Base-by-base conservation (phyloP, 1,140 invertebrate species). In the Ditylenchus dipsaci region DNA sequence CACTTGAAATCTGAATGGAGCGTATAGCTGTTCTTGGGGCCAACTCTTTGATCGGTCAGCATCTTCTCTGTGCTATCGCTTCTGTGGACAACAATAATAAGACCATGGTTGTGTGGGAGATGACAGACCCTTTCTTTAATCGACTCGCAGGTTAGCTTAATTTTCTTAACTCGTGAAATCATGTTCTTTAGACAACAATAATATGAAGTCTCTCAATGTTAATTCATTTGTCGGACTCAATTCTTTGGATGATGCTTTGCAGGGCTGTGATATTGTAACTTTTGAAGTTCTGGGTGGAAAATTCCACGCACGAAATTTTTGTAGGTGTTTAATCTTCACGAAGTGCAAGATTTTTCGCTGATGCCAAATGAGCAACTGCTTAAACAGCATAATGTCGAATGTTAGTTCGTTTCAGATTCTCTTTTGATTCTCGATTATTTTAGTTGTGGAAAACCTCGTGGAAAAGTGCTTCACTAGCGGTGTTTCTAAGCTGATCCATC, bases 341-440 rank as follows among this genome's bases (percentile, higher is more conserved):
- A 74, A 29, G 9, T 61, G 1, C 62, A 57, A 29, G 73, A 74
- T 38, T 76, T 74, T 23, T 77, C 74, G 23, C 26, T 63, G 19
- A 26, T 19, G 11, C 73, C 73, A 5, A 21, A 77, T 15, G 21
- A 58, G 13, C 11, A 56, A 15, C 8, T 23, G 21, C 56, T 74
- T n/a, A 9, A 78, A n/a, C 23, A 77, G 26, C 56, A 77, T 30
- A 74, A 74, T 49, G 73, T 78, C n/a, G 61, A 78, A 43, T 74
- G 73, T 74, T 29, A 71, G 71, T 29, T 73, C n/a, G 58, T 1
- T 26, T 66, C 26, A 9, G 21, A n/a, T 70, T 71, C 26, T 69
- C 9, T 43, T 45, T 69, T 74, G 17, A 3, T 9, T 17, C 29
- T 30, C 11, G 13, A 47, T 3, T 1, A 33, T 63, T 77, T 47